Percentiles rank a stretch among this genome's conserved stretches.
phyloP scores from a whole-genome alignment of 2,797 vertebrate genomes.

The Prunella strophiata region DNA sequence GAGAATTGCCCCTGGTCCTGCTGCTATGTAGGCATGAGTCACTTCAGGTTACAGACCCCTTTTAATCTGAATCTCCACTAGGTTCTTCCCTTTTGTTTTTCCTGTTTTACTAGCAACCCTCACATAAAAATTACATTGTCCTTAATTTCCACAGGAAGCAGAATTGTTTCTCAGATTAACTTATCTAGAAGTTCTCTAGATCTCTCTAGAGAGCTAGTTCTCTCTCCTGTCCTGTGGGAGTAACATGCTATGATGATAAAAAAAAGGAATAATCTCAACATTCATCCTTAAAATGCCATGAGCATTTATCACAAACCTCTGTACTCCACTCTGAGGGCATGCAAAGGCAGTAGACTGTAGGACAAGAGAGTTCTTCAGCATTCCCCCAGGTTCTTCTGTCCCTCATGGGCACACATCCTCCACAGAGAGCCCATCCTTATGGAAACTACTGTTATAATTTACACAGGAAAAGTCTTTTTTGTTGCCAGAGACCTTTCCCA shows the following conservation, averaged over 20 bases:
- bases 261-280: neutral
- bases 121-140: neutral
- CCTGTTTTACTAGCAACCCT: neutral
- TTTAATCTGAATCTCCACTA: neutral
- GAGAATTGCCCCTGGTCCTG: neutral
- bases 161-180: neutral
- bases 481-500: neutral
- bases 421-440: neutral
- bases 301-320: neutral
- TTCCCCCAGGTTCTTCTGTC: neutral
- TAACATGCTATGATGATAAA: neutral
- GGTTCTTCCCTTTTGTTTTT: neutral
- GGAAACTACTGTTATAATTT: neutral
- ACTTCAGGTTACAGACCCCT: neutral
- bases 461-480: neutral
- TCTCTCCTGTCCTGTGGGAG: neutral
- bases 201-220: no score
- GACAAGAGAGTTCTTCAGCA: neutral
- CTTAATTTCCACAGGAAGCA: neutral
- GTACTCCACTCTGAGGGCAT: neutral
- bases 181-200: neutral
- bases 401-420: neutral
- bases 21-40: neutral
- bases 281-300: neutral
- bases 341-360: neutral